Evolutionary conservation across 2,888 invertebrate genomes (phyloP), one percentile per base, ranked within the genome.

Genomic region (Mythimna albipuncta): DNA sequence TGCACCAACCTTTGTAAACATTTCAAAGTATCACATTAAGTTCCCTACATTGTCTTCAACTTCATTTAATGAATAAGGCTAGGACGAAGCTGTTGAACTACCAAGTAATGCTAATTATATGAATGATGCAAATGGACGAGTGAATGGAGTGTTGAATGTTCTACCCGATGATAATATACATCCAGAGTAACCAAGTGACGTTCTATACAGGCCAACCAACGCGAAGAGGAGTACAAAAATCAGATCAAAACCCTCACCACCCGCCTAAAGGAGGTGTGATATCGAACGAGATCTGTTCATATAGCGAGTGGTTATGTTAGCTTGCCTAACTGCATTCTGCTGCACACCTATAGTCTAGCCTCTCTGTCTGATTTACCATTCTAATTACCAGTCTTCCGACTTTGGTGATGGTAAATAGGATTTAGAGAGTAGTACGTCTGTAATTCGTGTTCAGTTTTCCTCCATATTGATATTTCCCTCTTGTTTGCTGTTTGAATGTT

Each of bases 191-290:
- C 88, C 80, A 85, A 89, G 87, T 89, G 67, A 87, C 84, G 86
- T 95, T 95, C 89, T 86, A 92, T 87, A 91, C 95, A 99, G 99
- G 99, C 99, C 97, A 99, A 99, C 97, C 99, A 99, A 97, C 98
- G 99, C 94, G 99, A 99, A 97, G 99, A 99, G 97, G 99, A 99
- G 96, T 99, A 99, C 98, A 99, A 99, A 98, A 99, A 99, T 97
- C 99, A 99, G 98, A 99, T 99, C 98, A 99, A 99, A 98, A 99
- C 98, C 96, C 98, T 99, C 96, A 99, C 98, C 97, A 98, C 98
- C 97, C 99, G 99, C 97, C 99, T 99, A 97, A 99, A 99, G 98
- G 99, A 99, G 99, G 99, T 99, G 98, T 96, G 96, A 96, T 89
- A 88, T 86, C 85, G 91, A 92, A 89, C 89, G 88, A 90, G 88